Evolutionary conservation across 2,113 vertebrate genomes (phyloP).

Genomic region (Irena cyanogastra): DNA sequence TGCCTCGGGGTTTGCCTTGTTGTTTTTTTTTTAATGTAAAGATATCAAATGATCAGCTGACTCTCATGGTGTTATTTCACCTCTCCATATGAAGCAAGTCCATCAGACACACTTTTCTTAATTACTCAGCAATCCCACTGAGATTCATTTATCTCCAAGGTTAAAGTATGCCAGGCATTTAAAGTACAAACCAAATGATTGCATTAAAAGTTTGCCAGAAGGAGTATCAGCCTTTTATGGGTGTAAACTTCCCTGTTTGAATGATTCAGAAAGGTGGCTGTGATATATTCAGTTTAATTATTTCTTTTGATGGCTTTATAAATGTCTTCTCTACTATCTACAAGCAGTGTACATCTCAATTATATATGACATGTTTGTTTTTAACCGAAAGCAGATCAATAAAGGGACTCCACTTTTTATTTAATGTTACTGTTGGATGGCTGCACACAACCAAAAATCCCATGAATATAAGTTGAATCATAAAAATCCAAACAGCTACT

Average conservation of each 20-base stretch:
- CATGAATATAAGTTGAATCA: background rate
- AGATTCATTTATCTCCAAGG: conserved; percentile 43
- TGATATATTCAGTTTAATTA: background rate
- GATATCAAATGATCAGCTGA: conserved; percentile 3
- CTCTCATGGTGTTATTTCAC: background rate
- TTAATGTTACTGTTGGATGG: background rate
- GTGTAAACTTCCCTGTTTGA: background rate
- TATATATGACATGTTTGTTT: conserved; percentile 6
- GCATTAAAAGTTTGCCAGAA: conserved; percentile 30
- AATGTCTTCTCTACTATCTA: background rate
- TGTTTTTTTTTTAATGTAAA: background rate
- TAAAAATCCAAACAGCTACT: conserved; percentile 23
- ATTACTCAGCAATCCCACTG: conserved; percentile 46
- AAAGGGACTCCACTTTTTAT: conserved; percentile 7
- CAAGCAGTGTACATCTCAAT: background rate
- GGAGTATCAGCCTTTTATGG: background rate
- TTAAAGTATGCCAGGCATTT: conserved; percentile 20
- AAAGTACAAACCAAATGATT: conserved; percentile 2
- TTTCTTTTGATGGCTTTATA: background rate
- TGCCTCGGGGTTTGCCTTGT: background rate
- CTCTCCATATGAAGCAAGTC: background rate
- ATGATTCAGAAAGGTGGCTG: background rate
- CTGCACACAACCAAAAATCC: background rate
- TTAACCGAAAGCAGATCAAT: conserved; percentile 43
- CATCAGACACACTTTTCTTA: conserved; percentile 43